Evolutionary conservation across 1,140 invertebrate species (phyloP), one percentile per base, ranked within the genome.

Genomic region (Drosophila pandora): DNA sequence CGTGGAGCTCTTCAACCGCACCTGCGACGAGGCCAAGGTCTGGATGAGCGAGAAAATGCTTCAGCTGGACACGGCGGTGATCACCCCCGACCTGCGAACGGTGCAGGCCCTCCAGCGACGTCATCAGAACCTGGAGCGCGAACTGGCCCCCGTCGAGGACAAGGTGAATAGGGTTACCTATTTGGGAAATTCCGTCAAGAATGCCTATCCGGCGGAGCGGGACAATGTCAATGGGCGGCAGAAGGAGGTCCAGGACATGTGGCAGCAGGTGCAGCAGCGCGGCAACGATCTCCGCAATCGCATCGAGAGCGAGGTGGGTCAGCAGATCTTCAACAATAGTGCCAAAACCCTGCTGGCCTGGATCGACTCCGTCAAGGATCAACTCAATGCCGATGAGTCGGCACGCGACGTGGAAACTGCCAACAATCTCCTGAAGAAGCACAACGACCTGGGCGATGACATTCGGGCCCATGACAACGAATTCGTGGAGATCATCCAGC

Each of bases 31-130:
- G 90, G 97, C 97, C 0, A 94, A 95, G 73, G 97, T 98, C 84
- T 98, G 98, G 97, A 98, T 99, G 96, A 92, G 95, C 17, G 97
- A 98, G 91, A 98, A 99, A 92, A 96, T 97, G 92, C 95, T 94
- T 13, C 96, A 97, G 80, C 82, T 97, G 73, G 97, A 98, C 62
- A 95, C 94, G 0, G 95, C 95, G n/a, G 95, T 96, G 48, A 92
- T 97, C 1, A 97, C 96, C 0, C 94, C 96, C 2, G 97, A 98
- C 92, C 93, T 98, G 28, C 96, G 97, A 90, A 98, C 97, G 0
- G 97, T 98, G 0, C 96, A 97, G 89, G 97, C 97, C 4, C 91
- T 98, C 45, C 97, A 98, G 92, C 93, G 97, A 10, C 93, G 96
- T 25, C 97, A 98, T 92, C 96, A 97, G 78, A 96, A 98, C 92